Evolutionary conservation across 2,888 invertebrate species (phyloP), one percentile per base, ranked within the genome.

Genomic region (Sicus ferrugineus): DNA sequence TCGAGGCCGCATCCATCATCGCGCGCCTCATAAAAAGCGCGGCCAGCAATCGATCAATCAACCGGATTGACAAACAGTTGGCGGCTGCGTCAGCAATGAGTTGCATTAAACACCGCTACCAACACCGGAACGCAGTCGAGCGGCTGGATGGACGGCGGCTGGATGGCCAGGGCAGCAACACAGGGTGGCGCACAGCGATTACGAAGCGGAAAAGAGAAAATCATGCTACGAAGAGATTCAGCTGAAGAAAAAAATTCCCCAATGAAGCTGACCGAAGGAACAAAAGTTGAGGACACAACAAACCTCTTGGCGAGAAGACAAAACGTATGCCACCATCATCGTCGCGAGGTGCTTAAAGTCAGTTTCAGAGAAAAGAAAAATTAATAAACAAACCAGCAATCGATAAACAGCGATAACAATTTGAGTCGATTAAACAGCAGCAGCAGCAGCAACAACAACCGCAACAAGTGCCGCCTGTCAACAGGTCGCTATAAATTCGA

Each of bases 21-120:
- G 34, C 16, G 65, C 14, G 31, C 64, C 73, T 73, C 73, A 73
- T 73, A 75, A 73, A 72, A 67, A 73, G 67, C 71, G 68, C 68
- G 71, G 71, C 68, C 72, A 73, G 73, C 73, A 73, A 75, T 75
- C 73, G 73, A 75, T 75, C 75, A 75, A 75, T 75, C 75, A 75
- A 26, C 1, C 69, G 64, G 65, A 73, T 75, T 75, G 73, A 75
- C 72, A 75, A 73, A 48, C 30, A 62, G 64, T n/a, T 38, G 66
- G 50, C 64, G 59, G 56, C 64, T 52, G 52, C 26, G 66, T 62
- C 67, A 65, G 54, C 67, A 71, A 38, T 72, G 69, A 65, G 48
- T 46, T 34, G 54, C 63, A 50, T 21, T 31, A 54, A 54, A 46
- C 63, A 63, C 38, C 11, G 34, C 54, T 46, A 46, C 30, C 69